Evolutionary conservation across 2,113 vertebrate genomes (phyloP), one percentile per base, ranked within the genome.

Genomic region (Bubo bubo): DNA sequence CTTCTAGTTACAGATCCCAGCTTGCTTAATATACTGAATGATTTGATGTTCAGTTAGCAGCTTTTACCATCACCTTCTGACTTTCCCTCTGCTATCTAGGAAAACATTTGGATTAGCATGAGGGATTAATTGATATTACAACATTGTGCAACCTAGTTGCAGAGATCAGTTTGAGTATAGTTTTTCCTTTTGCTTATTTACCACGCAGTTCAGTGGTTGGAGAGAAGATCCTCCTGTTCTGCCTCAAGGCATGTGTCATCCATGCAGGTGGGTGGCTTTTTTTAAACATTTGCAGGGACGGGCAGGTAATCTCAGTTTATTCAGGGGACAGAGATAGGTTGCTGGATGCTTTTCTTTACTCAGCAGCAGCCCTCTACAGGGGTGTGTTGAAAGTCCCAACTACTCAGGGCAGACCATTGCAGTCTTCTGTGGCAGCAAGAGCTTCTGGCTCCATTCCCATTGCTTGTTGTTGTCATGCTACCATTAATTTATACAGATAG

Each of bases 401-500:
- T 60, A 27, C 16, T 24, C 14, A 13, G 49, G 20, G 27, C 62
- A 72, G 58, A 55, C 5, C 41, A 10, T 5, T 67, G 27, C n/a
- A 64, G 41, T n/a, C 32, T 22, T 60, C 17, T 24, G 53, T 27
- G 37, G 30, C 56, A 52, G 26, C 68, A 56, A 47, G 28, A 1
- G 1, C 43, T 79, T 50, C 39, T 83, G 47, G 26, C 37, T 74
- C 66, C 0, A 1, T 80, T 86, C 26, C 27, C 11, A 2, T 14
- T 53, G 49, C 27, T 64, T 6, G 3, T n/a, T 79, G 6, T 17
- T 64, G 47, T 62, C 0, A 0, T 59, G 14, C 50, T 74, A 7
- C 50, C 4, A 7, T 21, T 24, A 32, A 21, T 18, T 71, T 55
- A 20, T 0, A 4, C 4, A 63, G 58, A 2, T 49, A 20, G 32